Evolutionary conservation across 2,113 vertebrate species (phyloP).

Genomic region (Centropristis striata): DNA sequence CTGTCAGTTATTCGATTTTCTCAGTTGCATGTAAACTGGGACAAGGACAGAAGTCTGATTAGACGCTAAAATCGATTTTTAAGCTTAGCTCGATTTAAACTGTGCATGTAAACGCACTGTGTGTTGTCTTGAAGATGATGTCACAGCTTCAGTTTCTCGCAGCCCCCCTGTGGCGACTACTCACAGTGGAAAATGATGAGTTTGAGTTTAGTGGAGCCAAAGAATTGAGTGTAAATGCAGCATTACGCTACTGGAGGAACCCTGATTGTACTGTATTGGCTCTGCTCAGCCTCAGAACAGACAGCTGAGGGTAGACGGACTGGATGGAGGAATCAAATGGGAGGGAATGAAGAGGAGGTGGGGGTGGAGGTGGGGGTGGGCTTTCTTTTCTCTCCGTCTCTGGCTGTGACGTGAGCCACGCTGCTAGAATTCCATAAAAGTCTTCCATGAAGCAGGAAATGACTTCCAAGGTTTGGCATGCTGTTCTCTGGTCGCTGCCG

Average conservation of each 20-base stretch:
- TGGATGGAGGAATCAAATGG: conserved; percentile 31
- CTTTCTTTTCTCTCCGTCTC: conserved; percentile 13
- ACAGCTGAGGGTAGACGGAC: conserved; percentile 35
- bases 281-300: conserved; percentile 42
- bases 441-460: conserved; percentile 87
- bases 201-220: not conserved
- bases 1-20: no score
- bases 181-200: no score
- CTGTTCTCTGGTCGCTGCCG: conserved; percentile 78
- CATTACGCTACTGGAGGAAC: not conserved
- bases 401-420: conserved; percentile 59
- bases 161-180: no score
- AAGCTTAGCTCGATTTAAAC: no score
- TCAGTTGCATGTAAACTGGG: no score
- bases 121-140: no score
- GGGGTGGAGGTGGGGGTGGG: conserved; percentile 9
- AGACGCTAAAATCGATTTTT: no score
- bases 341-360: not conserved
- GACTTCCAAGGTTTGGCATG: conserved; percentile 87
- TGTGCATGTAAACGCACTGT: no score
- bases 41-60: no score
- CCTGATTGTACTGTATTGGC: conserved; percentile 14
- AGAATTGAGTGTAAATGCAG: not conserved
- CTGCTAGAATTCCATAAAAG: conserved; percentile 87
- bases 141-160: no score